These are phyloP conservation scores for Oscheius onirici DNA, from an alignment of 2,888 invertebrate species.

Conservation along the genomic window DNA sequence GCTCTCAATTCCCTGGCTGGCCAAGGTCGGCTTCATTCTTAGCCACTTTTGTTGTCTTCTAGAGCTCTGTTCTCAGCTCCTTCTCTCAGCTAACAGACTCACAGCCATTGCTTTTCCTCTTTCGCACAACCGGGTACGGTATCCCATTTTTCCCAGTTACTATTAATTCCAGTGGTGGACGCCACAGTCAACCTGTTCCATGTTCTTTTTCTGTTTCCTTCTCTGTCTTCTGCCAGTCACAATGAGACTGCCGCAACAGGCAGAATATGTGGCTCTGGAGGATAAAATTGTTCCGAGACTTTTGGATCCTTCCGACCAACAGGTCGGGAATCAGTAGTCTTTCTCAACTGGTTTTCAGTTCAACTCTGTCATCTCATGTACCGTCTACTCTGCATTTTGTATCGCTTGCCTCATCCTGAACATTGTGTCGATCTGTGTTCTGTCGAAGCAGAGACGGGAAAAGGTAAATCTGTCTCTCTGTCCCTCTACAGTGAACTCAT, in stretches of 20 bases:
- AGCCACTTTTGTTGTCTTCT: slow-evolving; percentile 47
- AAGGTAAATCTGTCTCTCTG: slow-evolving; percentile 35
- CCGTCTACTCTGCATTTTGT: slow-evolving; percentile 42
- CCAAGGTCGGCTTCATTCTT: slow-evolving; percentile 47
- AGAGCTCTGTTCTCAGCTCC: slow-evolving; percentile 45
- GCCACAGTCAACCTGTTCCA: slow-evolving; percentile 26
- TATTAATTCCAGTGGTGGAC: slow-evolving; percentile 38
- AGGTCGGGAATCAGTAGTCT: slow-evolving; percentile 21
- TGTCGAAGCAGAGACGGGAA: slow-evolving; percentile 42
- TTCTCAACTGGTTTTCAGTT: slow-evolving; percentile 38
- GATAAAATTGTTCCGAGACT: slow-evolving; percentile 38
- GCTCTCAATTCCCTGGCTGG: slow-evolving; percentile 33
- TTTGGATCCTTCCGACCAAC: slow-evolving; percentile 38
- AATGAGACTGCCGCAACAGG: slow-evolving; percentile 38
- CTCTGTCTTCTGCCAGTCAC: slow-evolving; percentile 42
- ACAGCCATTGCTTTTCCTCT: slow-evolving; percentile 50
- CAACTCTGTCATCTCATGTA: slow-evolving; percentile 44
- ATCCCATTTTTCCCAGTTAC: neutral
- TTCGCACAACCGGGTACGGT: slow-evolving; percentile 38
- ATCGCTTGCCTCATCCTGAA: slow-evolving; percentile 38
- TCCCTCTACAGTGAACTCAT: too few relatives aligned
- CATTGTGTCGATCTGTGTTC: slow-evolving; percentile 39
- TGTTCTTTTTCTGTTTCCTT: slow-evolving; percentile 34
- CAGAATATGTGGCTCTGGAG: slow-evolving; percentile 34
- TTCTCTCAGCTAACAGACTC: slow-evolving; percentile 44